Percentiles rank a stretch among this genome's conserved stretches.
phyloP scores from a whole-genome alignment of 2,888 invertebrate species.

The Protophormia terraenovae region DNA sequence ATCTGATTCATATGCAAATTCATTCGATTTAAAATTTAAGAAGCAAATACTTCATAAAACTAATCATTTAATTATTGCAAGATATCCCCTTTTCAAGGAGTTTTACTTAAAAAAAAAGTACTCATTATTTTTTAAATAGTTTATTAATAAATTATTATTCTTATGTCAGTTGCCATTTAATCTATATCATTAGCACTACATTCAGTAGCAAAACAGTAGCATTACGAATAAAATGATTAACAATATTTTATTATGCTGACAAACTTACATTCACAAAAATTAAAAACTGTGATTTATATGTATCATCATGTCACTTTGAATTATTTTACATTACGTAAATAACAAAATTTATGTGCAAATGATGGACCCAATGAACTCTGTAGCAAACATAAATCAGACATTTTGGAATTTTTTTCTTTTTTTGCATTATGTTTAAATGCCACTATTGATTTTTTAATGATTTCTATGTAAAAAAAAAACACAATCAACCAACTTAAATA shows the following conservation, averaged over 20 bases:
- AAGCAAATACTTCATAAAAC: no score
- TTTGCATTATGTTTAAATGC: not conserved
- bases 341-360: not conserved
- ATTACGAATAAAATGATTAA: not conserved
- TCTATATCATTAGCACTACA: not conserved
- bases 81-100: not conserved
- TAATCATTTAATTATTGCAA: no score
- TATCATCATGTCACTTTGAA: not conserved
- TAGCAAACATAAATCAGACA: constrained; percentile 1
- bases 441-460: not conserved
- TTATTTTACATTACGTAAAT: not conserved
- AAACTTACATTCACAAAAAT: not conserved
- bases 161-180: not conserved
- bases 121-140: no score
- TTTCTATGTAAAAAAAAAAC: not conserved
- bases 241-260: not conserved
- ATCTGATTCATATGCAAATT: no score
- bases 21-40: no score
- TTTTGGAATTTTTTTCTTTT: not conserved
- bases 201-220: constrained; percentile 34
- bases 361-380: not conserved
- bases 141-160: not conserved
- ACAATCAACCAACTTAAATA: not conserved
- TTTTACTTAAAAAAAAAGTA: no score
- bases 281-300: not conserved